A percentile compares a stretch with the other conserved stretches of the same genome.
These are phyloP conservation scores for Micromesistius poutassou DNA, from an alignment of 2,797 vertebrate genomes.

Conservation along the genomic window DNA sequence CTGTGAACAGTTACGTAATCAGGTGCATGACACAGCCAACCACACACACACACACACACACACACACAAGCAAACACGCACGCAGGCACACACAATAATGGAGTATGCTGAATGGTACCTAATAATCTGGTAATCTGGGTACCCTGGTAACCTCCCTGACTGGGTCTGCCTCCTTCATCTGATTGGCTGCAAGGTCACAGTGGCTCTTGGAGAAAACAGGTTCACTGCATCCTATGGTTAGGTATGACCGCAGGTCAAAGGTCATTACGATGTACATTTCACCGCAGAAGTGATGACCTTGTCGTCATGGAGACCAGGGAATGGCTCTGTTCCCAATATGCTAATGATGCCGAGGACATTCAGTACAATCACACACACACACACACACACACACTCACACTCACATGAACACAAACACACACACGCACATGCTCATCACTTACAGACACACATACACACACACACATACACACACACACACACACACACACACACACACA, in stretches of 20 bases:
- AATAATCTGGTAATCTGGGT: not conserved
- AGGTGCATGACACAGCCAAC: constrained; percentile 3
- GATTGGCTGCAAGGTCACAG: not conserved
- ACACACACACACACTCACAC: not conserved
- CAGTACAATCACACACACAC: not conserved
- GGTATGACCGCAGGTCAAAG: not conserved
- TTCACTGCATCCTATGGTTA: not conserved
- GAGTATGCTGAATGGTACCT: not conserved
- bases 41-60: not conserved
- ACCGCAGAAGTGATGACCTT: not conserved
- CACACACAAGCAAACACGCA: not conserved
- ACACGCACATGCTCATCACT: not conserved
- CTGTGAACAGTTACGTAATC: not conserved
- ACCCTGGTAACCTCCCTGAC: not conserved
- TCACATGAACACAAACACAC: not conserved
- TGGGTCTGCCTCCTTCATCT: not conserved
- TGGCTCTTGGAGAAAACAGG: not conserved
- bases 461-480: not conserved
- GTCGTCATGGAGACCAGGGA: not conserved
- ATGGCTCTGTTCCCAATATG: not conserved
- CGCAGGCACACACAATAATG: not conserved
- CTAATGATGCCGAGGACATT: not conserved
- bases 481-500: constrained; percentile 4
- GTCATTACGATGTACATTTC: not conserved
- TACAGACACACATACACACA: not conserved